Evolutionary conservation across 37 sponge, comb jelly and placozoan genomes (phyloP), one percentile per base, ranked within the genome.

Genomic region (Amphimedon queenslandica): DNA sequence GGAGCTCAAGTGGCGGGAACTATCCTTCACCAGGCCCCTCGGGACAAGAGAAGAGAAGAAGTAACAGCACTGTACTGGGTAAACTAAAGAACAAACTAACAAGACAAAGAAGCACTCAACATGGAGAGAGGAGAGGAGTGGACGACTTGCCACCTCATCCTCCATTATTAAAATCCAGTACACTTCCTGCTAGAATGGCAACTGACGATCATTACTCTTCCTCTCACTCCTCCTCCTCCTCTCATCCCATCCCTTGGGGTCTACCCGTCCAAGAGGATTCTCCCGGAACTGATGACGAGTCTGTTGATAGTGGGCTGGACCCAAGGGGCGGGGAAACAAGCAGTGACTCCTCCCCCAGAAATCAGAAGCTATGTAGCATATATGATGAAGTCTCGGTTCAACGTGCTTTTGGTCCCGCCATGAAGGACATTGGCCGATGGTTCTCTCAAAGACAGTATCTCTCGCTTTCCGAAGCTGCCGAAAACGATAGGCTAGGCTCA

Each of bases 371-470:
- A 30, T 36, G 32, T 23, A 53, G 64, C 11, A 58, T 66, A 31
- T 92, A 84, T 61, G 86, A 85, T 38, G 68, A 41, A 51, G 82
- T 42, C 39, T 76, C 82, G 0, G 82, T 93, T 5, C 77, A 80
- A 34, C 57, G 75, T 34, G 94, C 94, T 2, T 84, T 93, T 67
- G 94, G 94, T 16, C 94, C 94, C 0, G 63, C 76, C 2, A 85
- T 93, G 87, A 84, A 77, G 55, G 94, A 93, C 69, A 79, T 93
- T 1, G 87, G 94, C 0, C 69, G 84, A 35, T 83, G 76, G 81
- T 85, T 71, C 68, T 58, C 40, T 40, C 21, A 11, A 25, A 13
- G 21, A 6, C 61, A 60, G 5, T 25, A n/a, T 60, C 61, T 11
- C 28, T 60, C 27, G 5, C 27, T 25, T n/a, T 47, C 51, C 13